Evolutionary conservation across 2,113 vertebrate species (phyloP).

Genomic region (Heterotis niloticus): DNA sequence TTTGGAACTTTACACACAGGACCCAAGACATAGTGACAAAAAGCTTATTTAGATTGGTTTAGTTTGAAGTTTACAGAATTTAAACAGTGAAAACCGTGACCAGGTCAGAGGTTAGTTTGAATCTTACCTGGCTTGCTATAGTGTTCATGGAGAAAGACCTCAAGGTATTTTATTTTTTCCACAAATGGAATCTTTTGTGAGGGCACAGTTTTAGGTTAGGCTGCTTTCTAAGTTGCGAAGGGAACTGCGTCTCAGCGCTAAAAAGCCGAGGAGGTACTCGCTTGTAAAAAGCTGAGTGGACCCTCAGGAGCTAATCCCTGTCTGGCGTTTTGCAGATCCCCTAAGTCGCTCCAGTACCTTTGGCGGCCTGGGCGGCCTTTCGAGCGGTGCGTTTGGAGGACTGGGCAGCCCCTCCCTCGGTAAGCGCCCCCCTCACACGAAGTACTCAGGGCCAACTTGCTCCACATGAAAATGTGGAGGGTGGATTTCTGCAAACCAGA

Average conservation of each 20-base stretch:
- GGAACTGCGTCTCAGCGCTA: neutral
- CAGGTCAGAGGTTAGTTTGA: neutral
- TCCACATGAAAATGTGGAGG: neutral
- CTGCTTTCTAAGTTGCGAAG: neutral
- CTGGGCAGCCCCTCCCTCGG: conserved; percentile 76
- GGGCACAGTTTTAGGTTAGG: neutral
- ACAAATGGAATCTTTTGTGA: too few species aligned
- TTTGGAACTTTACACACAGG: too few species aligned
- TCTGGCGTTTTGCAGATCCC: conserved; percentile 68
- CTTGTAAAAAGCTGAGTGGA: neutral
- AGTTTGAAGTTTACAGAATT: too few species aligned
- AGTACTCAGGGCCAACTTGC: neutral
- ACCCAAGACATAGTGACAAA: too few species aligned
- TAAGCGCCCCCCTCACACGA: conserved; percentile 55
- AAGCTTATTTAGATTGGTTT: too few species aligned
- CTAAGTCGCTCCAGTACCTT: conserved; percentile 76
- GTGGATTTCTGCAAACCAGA: too few species aligned
- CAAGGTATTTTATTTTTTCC: neutral
- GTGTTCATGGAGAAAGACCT: neutral
- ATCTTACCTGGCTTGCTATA: neutral
- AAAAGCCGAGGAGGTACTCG: neutral
- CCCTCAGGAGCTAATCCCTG: conserved; percentile 19
- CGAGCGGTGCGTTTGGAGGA: conserved; percentile 77
- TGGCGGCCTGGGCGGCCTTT: conserved; percentile 73
- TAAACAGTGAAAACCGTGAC: too few species aligned